Evolutionary conservation across 1,140 invertebrate genomes (phyloP).

Genomic region (Argopecten irradians): DNA sequence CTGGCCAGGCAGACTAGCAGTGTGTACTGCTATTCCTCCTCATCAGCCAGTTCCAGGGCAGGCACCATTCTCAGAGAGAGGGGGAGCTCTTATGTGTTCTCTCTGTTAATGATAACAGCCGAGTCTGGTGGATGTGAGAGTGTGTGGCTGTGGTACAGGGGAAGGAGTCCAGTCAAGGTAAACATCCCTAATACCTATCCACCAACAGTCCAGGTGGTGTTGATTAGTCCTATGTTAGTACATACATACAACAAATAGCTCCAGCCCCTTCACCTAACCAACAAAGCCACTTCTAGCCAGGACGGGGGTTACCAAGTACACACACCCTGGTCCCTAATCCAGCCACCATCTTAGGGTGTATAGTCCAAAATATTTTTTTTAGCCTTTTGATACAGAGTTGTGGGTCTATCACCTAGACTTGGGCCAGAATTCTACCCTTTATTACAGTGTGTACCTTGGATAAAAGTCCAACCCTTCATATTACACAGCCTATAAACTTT

Average conservation of each 20-base stretch:
- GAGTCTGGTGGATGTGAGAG: not conserved
- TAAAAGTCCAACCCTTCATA: too few relatives aligned
- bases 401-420: too few relatives aligned
- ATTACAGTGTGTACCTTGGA: too few relatives aligned
- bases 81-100: not conserved
- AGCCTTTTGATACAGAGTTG: too few relatives aligned
- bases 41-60: not conserved
- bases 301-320: not conserved
- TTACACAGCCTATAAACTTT: not conserved
- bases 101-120: not conserved
- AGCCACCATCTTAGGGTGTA: too few relatives aligned
- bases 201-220: slow-evolving; percentile 12
- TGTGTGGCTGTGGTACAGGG: not conserved
- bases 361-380: too few relatives aligned
- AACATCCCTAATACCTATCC: slow-evolving; percentile 5
- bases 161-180: slow-evolving; percentile 4
- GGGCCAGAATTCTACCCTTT: too few relatives aligned
- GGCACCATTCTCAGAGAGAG: not conserved
- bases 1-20: slow-evolving; percentile 19
- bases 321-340: too few relatives aligned
- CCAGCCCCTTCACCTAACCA: not conserved
- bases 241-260: not conserved
- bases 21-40: not conserved
- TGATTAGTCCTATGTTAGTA: slow-evolving; percentile 10
- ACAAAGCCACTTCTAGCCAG: not conserved